These are phyloP conservation scores for Dreissena rostriformis DNA, from an alignment of 1,140 invertebrate species.

Conservation along the genomic window DNA sequence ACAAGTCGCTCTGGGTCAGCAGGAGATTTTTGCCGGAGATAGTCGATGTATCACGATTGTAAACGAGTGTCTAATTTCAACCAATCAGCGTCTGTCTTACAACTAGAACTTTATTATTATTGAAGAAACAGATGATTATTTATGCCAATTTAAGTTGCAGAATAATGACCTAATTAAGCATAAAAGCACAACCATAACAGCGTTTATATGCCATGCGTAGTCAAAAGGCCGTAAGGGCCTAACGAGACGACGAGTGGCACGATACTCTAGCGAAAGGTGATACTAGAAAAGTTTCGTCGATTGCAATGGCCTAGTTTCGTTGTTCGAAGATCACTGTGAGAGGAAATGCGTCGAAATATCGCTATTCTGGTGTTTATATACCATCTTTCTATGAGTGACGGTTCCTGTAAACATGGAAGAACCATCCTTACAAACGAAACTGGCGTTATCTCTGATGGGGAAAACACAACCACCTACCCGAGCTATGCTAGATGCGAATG, in stretches of 20 bases:
- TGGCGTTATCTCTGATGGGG: conserved; percentile 96
- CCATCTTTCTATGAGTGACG: not conserved
- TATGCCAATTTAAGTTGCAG: too few species aligned
- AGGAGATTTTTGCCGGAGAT: too few species aligned
- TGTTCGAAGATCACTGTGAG: conserved; percentile 5
- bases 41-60: too few species aligned
- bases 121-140: too few species aligned
- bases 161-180: too few species aligned
- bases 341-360: conserved; percentile 31
- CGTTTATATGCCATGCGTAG: too few species aligned
- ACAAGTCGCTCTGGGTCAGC: too few species aligned
- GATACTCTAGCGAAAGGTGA: not conserved
- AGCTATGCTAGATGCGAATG: conserved; percentile 97
- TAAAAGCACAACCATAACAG: too few species aligned
- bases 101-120: too few species aligned
- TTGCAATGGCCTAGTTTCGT: conserved; percentile 26
- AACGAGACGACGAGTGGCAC: not conserved
- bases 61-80: too few species aligned
- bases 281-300: conserved; percentile 6
- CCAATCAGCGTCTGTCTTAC: too few species aligned
- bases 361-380: not conserved
- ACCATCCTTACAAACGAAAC: conserved; percentile 80
- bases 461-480: conserved; percentile 93
- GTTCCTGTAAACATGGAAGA: conserved; percentile 41
- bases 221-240: too few species aligned